These are phyloP conservation scores for Euura lappo DNA, from an alignment of 1,140 invertebrate species.

Conservation along the genomic window DNA sequence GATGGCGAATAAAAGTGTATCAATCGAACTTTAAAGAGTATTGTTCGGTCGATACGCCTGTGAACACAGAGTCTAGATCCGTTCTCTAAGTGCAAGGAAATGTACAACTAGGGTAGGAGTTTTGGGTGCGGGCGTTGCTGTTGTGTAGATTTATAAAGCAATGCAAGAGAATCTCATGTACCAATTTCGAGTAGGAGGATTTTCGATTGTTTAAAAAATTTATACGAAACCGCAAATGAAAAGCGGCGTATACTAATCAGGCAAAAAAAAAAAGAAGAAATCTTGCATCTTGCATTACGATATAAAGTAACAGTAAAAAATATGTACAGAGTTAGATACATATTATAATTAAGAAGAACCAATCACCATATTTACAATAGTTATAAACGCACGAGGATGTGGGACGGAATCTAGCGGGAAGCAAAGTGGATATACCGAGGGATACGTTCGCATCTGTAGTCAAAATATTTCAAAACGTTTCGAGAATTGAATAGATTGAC, in stretches of 20 bases:
- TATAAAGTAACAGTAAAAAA: background rate
- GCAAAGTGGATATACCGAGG: background rate
- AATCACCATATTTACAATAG: background rate
- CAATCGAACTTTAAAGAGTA: too few species aligned
- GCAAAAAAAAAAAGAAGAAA: background rate
- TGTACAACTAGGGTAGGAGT: too few species aligned
- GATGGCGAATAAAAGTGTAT: too few species aligned
- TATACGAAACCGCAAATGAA: background rate
- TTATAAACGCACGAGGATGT: conserved; percentile 3
- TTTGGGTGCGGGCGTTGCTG: too few species aligned
- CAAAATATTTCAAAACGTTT: background rate
- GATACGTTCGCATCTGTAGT: background rate
- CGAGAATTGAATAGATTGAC: background rate
- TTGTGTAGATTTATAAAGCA: background rate
- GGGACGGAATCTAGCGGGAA: background rate
- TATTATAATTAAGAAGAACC: background rate
- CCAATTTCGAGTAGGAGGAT: background rate
- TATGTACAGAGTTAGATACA: background rate
- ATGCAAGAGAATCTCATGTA: background rate
- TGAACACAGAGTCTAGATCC: too few species aligned
- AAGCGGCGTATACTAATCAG: background rate
- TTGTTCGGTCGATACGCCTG: too few species aligned
- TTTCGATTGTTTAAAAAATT: background rate
- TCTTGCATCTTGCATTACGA: background rate
- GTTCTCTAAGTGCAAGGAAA: too few species aligned